phyloP scores from a whole-genome alignment of 2,888 invertebrate species.

The Oeneis ivallda region DNA sequence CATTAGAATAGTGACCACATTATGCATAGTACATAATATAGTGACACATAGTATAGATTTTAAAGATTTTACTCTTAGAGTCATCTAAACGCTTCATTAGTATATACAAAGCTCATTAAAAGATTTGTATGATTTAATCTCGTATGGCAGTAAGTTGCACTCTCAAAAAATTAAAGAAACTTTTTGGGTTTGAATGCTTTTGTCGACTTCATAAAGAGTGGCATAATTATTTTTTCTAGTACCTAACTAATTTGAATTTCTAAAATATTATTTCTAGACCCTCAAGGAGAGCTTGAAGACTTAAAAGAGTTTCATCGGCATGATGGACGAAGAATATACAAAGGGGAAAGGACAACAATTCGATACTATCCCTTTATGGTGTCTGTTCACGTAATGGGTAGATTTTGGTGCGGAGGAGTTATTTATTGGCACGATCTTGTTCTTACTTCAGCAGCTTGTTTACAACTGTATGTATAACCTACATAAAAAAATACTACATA shows the following conservation, averaged over 20 bases:
- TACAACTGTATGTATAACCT: slow-evolving; percentile 58
- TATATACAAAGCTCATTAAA: background rate
- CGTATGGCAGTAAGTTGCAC: no score
- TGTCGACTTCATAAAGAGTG: no score
- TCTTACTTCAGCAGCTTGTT: slow-evolving; percentile 68
- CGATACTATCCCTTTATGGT: slow-evolving; percentile 70
- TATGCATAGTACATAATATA: no score
- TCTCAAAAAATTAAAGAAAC: no score
- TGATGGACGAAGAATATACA: slow-evolving; percentile 61
- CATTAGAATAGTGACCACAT: no score
- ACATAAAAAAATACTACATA: no score
- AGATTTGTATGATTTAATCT: background rate
- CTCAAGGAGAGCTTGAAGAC: slow-evolving; percentile 62
- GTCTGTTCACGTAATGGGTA: slow-evolving; percentile 67
- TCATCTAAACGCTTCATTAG: no score
- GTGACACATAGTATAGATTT: no score
- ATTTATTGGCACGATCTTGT: slow-evolving; percentile 64
- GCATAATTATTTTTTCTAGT: no score
- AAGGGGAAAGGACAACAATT: slow-evolving; percentile 63
- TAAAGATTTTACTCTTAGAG: no score
- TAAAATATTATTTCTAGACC: slow-evolving; percentile 50
- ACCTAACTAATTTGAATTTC: background rate
- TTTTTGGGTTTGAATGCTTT: no score
- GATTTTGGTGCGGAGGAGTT: slow-evolving; percentile 73
- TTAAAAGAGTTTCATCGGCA: slow-evolving; percentile 55